Conservation (phyloP, 2,113 vertebrate genomes). For the cattle (Bos taurus) region DNA sequence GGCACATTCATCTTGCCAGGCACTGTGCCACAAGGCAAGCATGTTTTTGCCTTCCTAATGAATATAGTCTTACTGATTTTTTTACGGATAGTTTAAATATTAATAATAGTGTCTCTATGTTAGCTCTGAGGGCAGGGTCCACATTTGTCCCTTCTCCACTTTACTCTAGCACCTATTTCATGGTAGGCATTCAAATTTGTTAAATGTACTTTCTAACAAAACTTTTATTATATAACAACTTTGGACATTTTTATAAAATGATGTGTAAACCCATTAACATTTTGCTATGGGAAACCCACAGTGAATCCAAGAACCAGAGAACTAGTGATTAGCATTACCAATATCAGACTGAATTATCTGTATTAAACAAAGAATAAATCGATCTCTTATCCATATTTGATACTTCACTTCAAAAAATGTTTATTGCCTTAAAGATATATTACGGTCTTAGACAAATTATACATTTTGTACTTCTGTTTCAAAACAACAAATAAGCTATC, state of each 20-base stretch:
- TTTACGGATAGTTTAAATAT: neutral
- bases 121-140: neutral
- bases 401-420: neutral
- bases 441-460: neutral
- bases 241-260: neutral
- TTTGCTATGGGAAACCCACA: neutral
- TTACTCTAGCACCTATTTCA: neutral
- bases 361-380: neutral
- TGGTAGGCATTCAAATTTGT: neutral
- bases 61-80: neutral
- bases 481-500: neutral
- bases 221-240: neutral
- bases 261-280: neutral
- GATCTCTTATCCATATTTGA: neutral
- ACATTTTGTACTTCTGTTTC: neutral
- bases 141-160: neutral
- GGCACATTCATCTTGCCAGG: neutral
- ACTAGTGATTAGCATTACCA: neutral
- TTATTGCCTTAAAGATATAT: neutral
- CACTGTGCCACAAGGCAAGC: neutral
- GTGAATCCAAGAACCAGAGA: neutral
- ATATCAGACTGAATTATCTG: neutral
- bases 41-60: neutral
- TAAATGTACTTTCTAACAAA: neutral
- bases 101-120: neutral